These are phyloP conservation scores for Perca schrenkii DNA, from an alignment of 2,113 vertebrate genomes.

Conservation along the genomic window DNA sequence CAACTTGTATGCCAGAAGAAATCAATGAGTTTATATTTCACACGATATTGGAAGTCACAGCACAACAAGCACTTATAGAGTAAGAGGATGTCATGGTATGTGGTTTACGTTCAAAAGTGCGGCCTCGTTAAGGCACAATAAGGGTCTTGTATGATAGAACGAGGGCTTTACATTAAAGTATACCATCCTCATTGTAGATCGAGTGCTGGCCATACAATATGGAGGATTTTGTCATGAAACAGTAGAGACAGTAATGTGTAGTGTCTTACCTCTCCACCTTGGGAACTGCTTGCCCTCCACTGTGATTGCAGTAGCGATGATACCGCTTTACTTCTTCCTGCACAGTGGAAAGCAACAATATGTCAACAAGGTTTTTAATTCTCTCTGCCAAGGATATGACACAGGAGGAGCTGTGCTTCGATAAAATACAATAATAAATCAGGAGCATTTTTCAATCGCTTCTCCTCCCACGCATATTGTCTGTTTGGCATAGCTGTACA, in stretches of 20 bases:
- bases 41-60: neutral
- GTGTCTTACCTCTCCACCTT: slow-evolving; percentile 76
- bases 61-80: neutral
- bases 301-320: slow-evolving; percentile 79
- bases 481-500: slow-evolving; percentile 6
- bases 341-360: slow-evolving; percentile 13
- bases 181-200: neutral
- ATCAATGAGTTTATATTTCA: neutral
- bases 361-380: slow-evolving; percentile 30
- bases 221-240: neutral
- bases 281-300: slow-evolving; percentile 57
- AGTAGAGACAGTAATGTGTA: neutral
- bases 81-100: too few species aligned
- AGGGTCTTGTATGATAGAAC: neutral
- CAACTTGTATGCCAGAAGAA: neutral
- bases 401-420: neutral
- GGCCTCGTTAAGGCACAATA: neutral
- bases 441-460: slow-evolving; percentile 13
- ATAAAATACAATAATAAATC: slow-evolving; percentile 24
- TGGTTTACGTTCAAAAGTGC: neutral
- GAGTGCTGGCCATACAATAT: neutral
- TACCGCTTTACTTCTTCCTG: slow-evolving; percentile 80
- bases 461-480: slow-evolving; percentile 7
- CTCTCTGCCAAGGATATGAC: neutral
- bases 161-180: neutral